Conservation (phyloP, 30 jellyfish, hydroid and myxozoan genomes). For the Sanderia malayensis region DNA sequence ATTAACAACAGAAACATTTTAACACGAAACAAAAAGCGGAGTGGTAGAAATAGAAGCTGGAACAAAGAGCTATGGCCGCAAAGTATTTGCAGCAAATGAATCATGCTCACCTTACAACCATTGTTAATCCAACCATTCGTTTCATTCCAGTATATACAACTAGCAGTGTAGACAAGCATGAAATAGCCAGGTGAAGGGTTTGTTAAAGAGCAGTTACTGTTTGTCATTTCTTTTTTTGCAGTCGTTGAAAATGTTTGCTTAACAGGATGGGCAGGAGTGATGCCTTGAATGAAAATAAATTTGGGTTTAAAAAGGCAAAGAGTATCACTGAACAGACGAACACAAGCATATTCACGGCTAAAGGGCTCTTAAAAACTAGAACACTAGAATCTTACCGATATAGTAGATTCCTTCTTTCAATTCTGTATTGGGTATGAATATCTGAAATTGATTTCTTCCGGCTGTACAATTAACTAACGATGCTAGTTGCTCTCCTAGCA, state of each 20-base stretch:
- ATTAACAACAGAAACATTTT: too few relatives aligned
- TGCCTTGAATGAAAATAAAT: neutral
- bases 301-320: neutral
- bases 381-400: neutral
- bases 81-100: too few relatives aligned
- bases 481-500: neutral
- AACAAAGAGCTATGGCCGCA: too few relatives aligned
- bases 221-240: neutral
- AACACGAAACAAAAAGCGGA: too few relatives aligned
- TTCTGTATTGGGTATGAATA: neutral
- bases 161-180: slow-evolving; percentile 9
- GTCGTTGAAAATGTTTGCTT: neutral
- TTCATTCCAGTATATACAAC: neutral
- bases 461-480: neutral
- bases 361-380: neutral
- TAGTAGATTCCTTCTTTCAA: neutral
- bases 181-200: neutral
- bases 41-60: too few relatives aligned
- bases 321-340: too few relatives aligned
- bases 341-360: too few relatives aligned
- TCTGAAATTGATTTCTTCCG: neutral
- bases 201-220: neutral
- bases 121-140: neutral
- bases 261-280: neutral
- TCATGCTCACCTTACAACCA: slow-evolving; percentile 7